These are phyloP conservation scores for Clupea harengus DNA, from an alignment of 2,113 vertebrate genomes.

Conservation along the genomic window DNA sequence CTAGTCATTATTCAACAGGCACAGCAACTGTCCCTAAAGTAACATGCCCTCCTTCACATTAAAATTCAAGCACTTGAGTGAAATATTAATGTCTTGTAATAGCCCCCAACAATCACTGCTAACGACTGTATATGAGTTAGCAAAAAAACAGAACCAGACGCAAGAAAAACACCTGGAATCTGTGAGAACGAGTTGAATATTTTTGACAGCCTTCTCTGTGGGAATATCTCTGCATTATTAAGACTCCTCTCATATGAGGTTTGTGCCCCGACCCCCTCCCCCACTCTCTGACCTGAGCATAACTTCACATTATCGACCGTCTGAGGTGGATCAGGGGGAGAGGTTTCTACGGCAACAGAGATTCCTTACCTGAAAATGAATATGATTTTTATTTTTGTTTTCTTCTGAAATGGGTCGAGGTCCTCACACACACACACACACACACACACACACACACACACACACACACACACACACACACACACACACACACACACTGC, in stretches of 20 bases:
- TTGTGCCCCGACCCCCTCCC: neutral
- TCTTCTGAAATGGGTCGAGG: neutral
- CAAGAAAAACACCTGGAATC: neutral
- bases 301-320: slow-evolving; percentile 6
- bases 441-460: neutral
- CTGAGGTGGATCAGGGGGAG: neutral
- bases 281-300: neutral
- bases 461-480: neutral
- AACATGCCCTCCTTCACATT: neutral
- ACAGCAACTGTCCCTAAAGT: neutral
- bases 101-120: neutral
- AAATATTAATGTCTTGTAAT: neutral
- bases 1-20: neutral
- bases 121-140: neutral
- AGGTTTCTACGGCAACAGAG: slow-evolving; percentile 1
- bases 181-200: neutral
- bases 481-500: neutral
- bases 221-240: neutral
- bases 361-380: slow-evolving; percentile 1
- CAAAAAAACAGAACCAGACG: neutral
- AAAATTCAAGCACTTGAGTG: neutral
- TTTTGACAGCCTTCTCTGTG: neutral
- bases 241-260: neutral
- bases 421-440: neutral
- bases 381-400: neutral